phyloP scores from a whole-genome alignment of 2,797 vertebrate genomes.

The Catostomus latipinnis region DNA sequence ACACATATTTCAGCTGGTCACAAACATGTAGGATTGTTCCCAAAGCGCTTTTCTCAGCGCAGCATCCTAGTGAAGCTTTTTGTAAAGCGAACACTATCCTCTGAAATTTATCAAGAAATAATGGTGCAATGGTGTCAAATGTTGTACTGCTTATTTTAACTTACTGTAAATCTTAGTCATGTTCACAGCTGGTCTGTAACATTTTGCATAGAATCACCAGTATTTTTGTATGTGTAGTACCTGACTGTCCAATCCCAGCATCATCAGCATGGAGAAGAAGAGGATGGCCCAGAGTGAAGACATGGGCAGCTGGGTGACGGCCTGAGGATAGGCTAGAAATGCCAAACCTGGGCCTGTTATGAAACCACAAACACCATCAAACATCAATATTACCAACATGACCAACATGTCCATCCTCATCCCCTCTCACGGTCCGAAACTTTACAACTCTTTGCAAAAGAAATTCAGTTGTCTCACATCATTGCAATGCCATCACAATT shows the following conservation, averaged over 20 bases:
- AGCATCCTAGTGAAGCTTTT: too few species aligned
- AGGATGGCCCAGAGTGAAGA: conserved; percentile 91
- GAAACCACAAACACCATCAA: conserved; percentile 29
- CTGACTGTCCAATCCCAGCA: conserved; percentile 93
- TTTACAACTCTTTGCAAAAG: background rate
- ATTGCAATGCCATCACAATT: background rate
- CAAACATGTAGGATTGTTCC: too few species aligned
- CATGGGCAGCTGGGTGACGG: conserved; percentile 89
- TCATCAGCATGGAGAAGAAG: conserved; percentile 94
- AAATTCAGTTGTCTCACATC: too few species aligned
- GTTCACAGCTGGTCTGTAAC: background rate
- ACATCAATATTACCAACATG: background rate
- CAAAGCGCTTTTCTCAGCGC: too few species aligned
- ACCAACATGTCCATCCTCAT: background rate
- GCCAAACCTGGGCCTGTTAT: conserved; percentile 87
- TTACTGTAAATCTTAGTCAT: too few species aligned
- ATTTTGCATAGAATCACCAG: background rate
- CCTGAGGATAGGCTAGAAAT: conserved; percentile 91
- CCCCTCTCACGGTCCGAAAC: background rate
- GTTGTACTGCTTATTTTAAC: too few species aligned
- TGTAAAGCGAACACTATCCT: too few species aligned
- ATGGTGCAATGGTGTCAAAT: background rate
- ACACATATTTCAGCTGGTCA: too few species aligned
- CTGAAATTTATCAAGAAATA: background rate
- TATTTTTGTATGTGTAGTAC: conserved; percentile 46